phyloP scores from a whole-genome alignment of 2,113 vertebrate genomes.

The Chionis minor region DNA sequence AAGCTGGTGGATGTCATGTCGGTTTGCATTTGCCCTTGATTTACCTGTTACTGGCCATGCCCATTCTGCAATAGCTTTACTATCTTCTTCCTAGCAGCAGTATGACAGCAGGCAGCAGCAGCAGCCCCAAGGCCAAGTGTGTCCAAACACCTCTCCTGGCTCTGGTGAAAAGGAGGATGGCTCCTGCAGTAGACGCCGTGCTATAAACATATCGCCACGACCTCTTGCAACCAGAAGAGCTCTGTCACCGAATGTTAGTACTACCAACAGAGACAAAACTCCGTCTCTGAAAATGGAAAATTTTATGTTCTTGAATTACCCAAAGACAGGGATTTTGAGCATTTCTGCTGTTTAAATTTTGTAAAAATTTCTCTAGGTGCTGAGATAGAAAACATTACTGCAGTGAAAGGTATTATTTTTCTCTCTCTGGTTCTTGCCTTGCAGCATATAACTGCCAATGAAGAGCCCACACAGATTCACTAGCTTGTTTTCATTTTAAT shows the following conservation, averaged over 20 bases:
- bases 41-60: background rate
- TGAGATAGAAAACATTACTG: background rate
- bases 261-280: background rate
- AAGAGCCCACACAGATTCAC: background rate
- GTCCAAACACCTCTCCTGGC: background rate
- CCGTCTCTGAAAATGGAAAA: background rate
- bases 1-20: background rate
- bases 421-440: background rate
- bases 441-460: background rate
- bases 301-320: background rate
- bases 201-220: accelerated
- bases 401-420: background rate
- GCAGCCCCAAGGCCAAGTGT: background rate
- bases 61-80: background rate
- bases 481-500: conserved; percentile 13
- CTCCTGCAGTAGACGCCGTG: background rate
- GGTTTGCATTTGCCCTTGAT: background rate
- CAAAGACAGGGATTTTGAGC: background rate
- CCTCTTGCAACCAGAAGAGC: background rate
- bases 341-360: background rate
- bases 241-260: background rate
- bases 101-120: background rate
- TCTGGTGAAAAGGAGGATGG: background rate
- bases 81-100: background rate
- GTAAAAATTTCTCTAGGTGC: background rate